Base-by-base conservation (phyloP, 2,888 invertebrate species). In the Sclerodermus sp. region DNA sequence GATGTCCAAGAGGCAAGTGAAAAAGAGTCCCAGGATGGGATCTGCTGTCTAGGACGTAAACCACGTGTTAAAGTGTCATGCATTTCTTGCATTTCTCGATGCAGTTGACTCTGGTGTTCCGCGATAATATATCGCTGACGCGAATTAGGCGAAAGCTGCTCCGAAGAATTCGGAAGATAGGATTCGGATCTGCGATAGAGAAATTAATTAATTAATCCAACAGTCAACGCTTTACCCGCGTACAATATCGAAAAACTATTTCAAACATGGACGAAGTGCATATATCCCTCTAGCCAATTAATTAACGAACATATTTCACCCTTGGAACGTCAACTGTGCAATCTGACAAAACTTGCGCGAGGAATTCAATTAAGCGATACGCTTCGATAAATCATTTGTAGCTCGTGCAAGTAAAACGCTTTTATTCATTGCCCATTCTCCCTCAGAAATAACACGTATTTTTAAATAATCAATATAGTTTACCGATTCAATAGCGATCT, bases 11-110 rank as follows among this genome's bases (percentile, higher is more conserved):
- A 61, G n/a, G 66, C 59, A 16, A 67, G 48, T 9, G 73, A 73
- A 23, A 64, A 53, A n/a, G 71, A 58, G 37, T 73, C 73, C 71
- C 73, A 73, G 1, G 63, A 31, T 37, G 69, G 64, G 10, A 68
- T 51, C 14, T 64, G 66, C 39, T 57, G 66, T 16, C 67, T 67
- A 36, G 63, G 59, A 39, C 71, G 53, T 31, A 68, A 52, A 12
- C 70, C 70, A 12, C 70, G 60, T 14, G 67, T 66, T 47, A 73
- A 49, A 1, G 69, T 73, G 49, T 73, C 73, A 41, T 73, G 72
- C 49, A 73, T 70, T 44, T 67, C 68, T 18, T 60, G 60, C 55
- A 73, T 70, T 51, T 73, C 71, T 5, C 60, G 64, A 17, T 61
- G 68, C 52, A 72, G 57, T 45, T 70, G 69, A 45, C 51, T 59